phyloP scores from a whole-genome alignment of 1,140 invertebrate genomes.

The Samia ricini region DNA sequence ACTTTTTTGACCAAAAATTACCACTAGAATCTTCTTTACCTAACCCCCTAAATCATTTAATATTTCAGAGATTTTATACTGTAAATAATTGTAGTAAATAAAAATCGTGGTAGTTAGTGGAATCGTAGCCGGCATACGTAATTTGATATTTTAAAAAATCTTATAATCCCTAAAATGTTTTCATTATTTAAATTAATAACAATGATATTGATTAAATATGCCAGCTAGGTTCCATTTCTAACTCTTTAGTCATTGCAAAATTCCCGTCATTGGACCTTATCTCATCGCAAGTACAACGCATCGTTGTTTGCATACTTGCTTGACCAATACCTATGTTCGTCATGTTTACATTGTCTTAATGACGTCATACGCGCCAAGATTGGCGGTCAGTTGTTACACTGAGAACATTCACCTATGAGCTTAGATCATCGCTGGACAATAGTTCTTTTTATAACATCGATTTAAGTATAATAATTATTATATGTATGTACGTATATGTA shows the following conservation, averaged over 20 bases:
- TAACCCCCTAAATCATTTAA: too few species aligned
- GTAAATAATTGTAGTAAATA: too few species aligned
- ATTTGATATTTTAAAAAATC: too few species aligned
- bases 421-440: constrained; percentile 25
- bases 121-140: too few species aligned
- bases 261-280: neutral
- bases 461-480: neutral
- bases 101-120: too few species aligned
- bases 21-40: too few species aligned
- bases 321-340: neutral
- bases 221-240: neutral
- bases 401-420: constrained; percentile 26
- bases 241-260: constrained; percentile 9
- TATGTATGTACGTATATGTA: neutral
- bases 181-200: too few species aligned
- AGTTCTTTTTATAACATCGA: neutral
- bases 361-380: neutral
- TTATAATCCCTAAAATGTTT: too few species aligned
- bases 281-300: neutral
- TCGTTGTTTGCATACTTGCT: constrained; percentile 4
- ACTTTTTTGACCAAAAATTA: too few species aligned
- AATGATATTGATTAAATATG: neutral
- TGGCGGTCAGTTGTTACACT: constrained; percentile 9
- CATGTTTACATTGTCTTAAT: neutral
- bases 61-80: too few species aligned